Base-by-base conservation (phyloP, 1,140 invertebrate genomes). In the Linepithema humile region DNA sequence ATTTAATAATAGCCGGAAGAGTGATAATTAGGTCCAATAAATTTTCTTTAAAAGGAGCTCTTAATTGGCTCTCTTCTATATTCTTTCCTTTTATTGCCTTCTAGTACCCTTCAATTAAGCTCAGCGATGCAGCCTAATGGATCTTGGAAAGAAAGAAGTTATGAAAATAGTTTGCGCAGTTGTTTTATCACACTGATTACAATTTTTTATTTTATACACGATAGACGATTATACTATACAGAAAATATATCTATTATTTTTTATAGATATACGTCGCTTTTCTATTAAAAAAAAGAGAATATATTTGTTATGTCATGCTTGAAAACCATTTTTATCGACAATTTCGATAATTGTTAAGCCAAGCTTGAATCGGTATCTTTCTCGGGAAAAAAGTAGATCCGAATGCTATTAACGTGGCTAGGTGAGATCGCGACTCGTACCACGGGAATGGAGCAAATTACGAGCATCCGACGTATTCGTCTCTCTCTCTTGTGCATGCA, bases 401-500 rank as follows among this genome's bases (percentile, higher is more conserved):
- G 20, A 48, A 6, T 3, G 38, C 6, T 38, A 35, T 17, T 48
- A 77, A 35, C 40, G 15, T 17, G 23, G 5, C 53, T 55, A 57
- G 70, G 67, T 48, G 45, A 73, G 20, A 26, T 57, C 50, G 69
- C n/a, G 32, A 29, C 73, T 62, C 57, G 29, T 50, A 77, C 60
- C 73, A 65, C 73, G 59, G 43, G 73, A 65, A 48, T 15, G 59
- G 48, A 48, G 23, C 55, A 65, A 77, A 77, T 77, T 50, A 77
- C 59, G 29, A 75, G 73, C 57, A 75, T 75, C 55, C 59, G 73
- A 77, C 43, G 10, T 40, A 69, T 78, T n/a, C 74, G 53, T 67
- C 50, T 65, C 69, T 69, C 50, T 65, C 69, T 69, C 50, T 74
- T 40, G 29, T 15, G 38, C 78, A 45, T 67, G 62, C 50, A 85